These are phyloP conservation scores for Papilio elwesi DNA, from an alignment of 2,888 invertebrate species.

Conservation along the genomic window DNA sequence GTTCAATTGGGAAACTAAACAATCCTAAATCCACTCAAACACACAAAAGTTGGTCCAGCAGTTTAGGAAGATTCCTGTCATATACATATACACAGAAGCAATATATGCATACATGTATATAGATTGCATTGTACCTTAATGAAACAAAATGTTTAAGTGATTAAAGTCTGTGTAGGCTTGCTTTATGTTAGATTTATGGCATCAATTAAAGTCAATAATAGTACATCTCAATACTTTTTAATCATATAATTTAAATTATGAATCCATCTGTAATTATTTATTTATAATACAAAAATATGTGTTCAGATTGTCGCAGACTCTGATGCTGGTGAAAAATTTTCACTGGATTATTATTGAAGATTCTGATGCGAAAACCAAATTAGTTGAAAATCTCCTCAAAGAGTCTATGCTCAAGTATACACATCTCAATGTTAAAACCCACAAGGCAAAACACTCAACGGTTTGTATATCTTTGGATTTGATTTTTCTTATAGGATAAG, in stretches of 20 bases:
- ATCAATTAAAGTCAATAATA: no score
- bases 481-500: neutral
- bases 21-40: no score
- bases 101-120: no score
- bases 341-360: constrained; percentile 98
- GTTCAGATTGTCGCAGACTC: constrained; percentile 91
- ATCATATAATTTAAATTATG: neutral
- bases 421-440: constrained; percentile 83
- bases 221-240: no score
- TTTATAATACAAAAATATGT: constrained; percentile 41
- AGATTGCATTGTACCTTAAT: no score
- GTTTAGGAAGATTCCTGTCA: no score
- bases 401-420: constrained; percentile 87
- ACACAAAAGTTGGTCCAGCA: no score
- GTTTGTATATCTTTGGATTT: constrained; percentile 59
- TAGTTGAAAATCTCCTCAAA: constrained; percentile 89
- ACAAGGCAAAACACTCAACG: constrained; percentile 73
- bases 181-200: no score
- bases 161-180: no score
- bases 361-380: constrained; percentile 86
- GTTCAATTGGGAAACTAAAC: no score
- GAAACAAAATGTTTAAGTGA: no score
- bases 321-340: constrained; percentile 93
- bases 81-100: no score
- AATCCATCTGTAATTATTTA: constrained; percentile 14